phyloP scores from a whole-genome alignment of 2,888 invertebrate genomes.

The Lasioglossum oenotherae region DNA sequence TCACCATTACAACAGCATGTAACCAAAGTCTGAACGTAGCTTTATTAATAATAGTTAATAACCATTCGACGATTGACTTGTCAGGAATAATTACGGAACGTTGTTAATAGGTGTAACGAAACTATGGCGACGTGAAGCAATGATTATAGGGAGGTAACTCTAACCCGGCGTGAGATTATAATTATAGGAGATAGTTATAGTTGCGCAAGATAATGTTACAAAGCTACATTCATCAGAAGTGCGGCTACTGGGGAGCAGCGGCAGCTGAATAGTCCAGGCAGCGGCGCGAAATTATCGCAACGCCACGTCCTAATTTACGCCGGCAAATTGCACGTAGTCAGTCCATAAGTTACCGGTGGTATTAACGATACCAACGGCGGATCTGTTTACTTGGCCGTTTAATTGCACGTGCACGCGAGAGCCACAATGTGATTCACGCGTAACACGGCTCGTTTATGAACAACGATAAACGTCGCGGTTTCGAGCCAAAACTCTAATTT shows the following conservation, averaged over 20 bases:
- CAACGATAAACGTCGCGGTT: constrained; percentile 20
- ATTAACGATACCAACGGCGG: constrained; percentile 34
- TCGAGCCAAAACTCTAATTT: constrained; percentile 23
- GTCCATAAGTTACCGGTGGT: constrained; percentile 35
- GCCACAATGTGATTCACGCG: constrained; percentile 18
- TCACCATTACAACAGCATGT: not conserved
- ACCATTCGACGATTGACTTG: not conserved
- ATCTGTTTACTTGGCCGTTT: constrained; percentile 43
- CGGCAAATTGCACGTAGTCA: constrained; percentile 38
- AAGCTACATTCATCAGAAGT: constrained; percentile 2
- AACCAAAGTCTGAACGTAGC: not conserved
- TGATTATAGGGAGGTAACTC: not conserved
- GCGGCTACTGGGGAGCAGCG: not conserved
- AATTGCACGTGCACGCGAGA: constrained; percentile 28
- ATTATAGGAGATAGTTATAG: not conserved
- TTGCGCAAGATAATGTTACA: constrained; percentile 6
- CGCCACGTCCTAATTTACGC: constrained; percentile 31
- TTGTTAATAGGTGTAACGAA: not conserved
- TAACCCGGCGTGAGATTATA: not conserved
- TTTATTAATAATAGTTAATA: not conserved
- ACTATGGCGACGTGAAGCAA: not conserved
- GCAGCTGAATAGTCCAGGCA: not conserved
- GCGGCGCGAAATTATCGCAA: constrained; percentile 29
- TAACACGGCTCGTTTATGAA: constrained; percentile 18
- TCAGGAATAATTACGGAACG: not conserved